Evolutionary conservation across 2,797 vertebrate species (phyloP), one percentile per base, ranked within the genome.

Genomic region (Lacerta bilineata): DNA sequence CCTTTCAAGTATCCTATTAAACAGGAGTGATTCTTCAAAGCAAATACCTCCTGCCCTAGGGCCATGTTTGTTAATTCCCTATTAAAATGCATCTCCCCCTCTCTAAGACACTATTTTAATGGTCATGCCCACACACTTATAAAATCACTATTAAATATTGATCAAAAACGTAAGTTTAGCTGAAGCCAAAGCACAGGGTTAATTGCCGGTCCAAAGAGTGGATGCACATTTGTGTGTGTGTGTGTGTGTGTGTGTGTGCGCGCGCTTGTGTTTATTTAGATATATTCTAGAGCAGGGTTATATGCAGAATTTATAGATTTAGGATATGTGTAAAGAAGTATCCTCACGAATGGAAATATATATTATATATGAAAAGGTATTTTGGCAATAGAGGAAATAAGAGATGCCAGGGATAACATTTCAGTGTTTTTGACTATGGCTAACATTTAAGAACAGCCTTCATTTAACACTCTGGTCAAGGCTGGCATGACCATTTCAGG

Each of bases 71-170:
- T 92, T 96, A 96, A 96, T 92, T 94, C 89, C 80, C 81, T 85
- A 92, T 95, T 96, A 94, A 96, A 96, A 95, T 92, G 83, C 86
- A 85, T 41, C 71, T 55, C 82, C 94, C 92, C 86, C 87, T 93
- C 87, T 92, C 77, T 91, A 81, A 83, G 15, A 77, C 39, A 76
- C 33, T 59, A 3, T 88, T 96, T 92, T 93, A 95, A 96, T 87
- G 90, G 88, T 86, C 90, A 79, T 85, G 43, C 75, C 93, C 84
- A 93, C 88, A 87, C 80, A 85, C 91, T 92, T 92, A 94, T 89
- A 29, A 93, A 94, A 95, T 93, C 90, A 78, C 88, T 94, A 90
- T 93, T 95, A 91, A 90, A 90, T 93, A 94, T 93, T 93, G 93
- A 95, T 93, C 85, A 93, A 90, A 94, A 88, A 0, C 43, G 55